A percentile compares a stretch with the other conserved stretches of the same genome.
These are phyloP conservation scores for Chaetoderma sp. DNA, from an alignment of 2,888 invertebrate genomes.

Conservation along the genomic window DNA sequence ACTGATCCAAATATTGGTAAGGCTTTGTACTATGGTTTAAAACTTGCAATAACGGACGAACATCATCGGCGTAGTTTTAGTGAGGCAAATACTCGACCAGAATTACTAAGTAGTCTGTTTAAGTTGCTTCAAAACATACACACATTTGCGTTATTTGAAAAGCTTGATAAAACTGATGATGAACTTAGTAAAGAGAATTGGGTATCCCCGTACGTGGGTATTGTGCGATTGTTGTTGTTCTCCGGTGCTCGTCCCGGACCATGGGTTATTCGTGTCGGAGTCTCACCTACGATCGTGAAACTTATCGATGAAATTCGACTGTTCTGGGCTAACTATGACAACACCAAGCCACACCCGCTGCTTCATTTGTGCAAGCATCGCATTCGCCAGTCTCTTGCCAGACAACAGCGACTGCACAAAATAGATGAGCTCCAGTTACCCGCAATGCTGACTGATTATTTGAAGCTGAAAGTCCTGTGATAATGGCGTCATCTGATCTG, in stretches of 20 bases:
- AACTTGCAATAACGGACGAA: constrained; percentile 17
- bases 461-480: constrained; percentile 33
- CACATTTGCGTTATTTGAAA: too few species aligned
- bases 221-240: constrained; percentile 40
- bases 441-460: constrained; percentile 37
- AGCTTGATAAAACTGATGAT: too few species aligned
- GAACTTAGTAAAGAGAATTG: constrained; percentile 15
- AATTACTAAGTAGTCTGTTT: too few species aligned
- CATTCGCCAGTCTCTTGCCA: constrained; percentile 35
- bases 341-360: constrained; percentile 30
- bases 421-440: constrained; percentile 41
- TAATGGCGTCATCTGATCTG: too few species aligned
- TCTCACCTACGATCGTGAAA: constrained; percentile 9
- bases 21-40: constrained; percentile 2
- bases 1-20: constrained; percentile 29
- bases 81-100: too few species aligned
- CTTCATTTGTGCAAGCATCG: constrained; percentile 35
- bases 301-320: constrained; percentile 36
- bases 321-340: constrained; percentile 27
- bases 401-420: constrained; percentile 30
- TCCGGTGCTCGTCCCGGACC: constrained; percentile 26
- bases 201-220: constrained; percentile 39
- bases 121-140: too few species aligned
- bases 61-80: too few species aligned
- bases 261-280: constrained; percentile 2